Conservation (phyloP, 2,113 vertebrate species). For the Ornithorhynchus anatinus region DNA sequence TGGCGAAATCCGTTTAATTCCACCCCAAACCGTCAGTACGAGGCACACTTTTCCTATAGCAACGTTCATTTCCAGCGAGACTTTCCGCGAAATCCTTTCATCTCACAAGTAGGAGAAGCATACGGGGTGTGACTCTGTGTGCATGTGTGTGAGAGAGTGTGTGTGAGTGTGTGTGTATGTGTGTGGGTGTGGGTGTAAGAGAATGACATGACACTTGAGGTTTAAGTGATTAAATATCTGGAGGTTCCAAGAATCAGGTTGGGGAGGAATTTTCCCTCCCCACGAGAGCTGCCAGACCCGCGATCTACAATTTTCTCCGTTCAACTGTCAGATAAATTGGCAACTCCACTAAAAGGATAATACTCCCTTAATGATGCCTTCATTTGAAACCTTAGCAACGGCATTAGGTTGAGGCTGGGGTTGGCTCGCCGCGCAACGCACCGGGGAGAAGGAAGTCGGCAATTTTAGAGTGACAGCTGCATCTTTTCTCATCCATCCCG, state of each 20-base stretch:
- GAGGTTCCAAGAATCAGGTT: constrained; percentile 27
- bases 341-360: constrained; percentile 42
- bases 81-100: constrained; percentile 31
- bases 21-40: not conserved
- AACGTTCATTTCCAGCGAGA: constrained; percentile 7
- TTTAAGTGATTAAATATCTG: constrained; percentile 35
- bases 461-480: constrained; percentile 48
- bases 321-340: constrained; percentile 55
- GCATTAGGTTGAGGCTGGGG: constrained; percentile 39
- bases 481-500: constrained; percentile 50
- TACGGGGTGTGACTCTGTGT: not conserved
- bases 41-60: constrained; percentile 42
- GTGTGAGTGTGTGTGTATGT: not conserved
- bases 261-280: constrained; percentile 13
- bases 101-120: not conserved
- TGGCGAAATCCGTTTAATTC: constrained; percentile 16
- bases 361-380: constrained; percentile 44
- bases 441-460: constrained; percentile 31
- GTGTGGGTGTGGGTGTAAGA: not conserved
- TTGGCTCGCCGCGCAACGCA: constrained; percentile 20
- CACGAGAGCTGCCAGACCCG: not conserved
- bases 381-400: constrained; percentile 55
- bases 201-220: constrained; percentile 43
- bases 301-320: constrained; percentile 45
- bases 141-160: not conserved